Evolutionary conservation across 1,140 invertebrate genomes (phyloP).

Genomic region (Ceratina japonica): DNA sequence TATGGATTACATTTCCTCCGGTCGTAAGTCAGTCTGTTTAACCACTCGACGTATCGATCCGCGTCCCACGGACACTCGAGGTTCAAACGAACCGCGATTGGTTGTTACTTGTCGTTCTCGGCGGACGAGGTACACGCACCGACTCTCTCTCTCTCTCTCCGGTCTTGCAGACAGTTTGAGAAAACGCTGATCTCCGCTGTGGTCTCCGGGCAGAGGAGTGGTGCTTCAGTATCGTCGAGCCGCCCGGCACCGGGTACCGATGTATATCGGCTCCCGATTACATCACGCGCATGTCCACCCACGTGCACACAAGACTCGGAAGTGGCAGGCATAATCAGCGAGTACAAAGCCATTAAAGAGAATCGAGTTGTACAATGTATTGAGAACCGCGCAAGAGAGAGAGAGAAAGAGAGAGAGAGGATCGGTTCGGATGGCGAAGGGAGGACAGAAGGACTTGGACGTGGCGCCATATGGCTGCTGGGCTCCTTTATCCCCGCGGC

Average conservation of each 20-base stretch:
- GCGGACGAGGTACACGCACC: too few species aligned
- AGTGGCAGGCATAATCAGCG: constrained; percentile 54
- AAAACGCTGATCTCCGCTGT: constrained; percentile 26
- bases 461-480: constrained; percentile 67
- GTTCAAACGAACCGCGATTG: too few species aligned
- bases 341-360: constrained; percentile 67
- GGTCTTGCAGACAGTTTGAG: constrained; percentile 16
- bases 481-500: constrained; percentile 54
- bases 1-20: too few species aligned
- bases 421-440: constrained; percentile 43
- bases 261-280: constrained; percentile 59
- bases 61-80: too few species aligned
- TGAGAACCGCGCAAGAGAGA: constrained; percentile 9
- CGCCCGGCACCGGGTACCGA: constrained; percentile 42
- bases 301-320: constrained; percentile 13
- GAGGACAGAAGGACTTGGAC: constrained; percentile 49
- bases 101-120: too few species aligned
- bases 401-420: constrained; percentile 25
- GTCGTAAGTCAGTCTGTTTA: too few species aligned
- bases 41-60: neutral
- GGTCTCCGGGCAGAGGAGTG: constrained; percentile 19
- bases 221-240: constrained; percentile 54
- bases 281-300: constrained; percentile 50
- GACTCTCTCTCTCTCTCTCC: too few species aligned
- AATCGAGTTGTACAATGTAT: constrained; percentile 51